These are phyloP conservation scores for Engraulis encrasicolus DNA, from an alignment of 2,113 vertebrate genomes.

Conservation along the genomic window DNA sequence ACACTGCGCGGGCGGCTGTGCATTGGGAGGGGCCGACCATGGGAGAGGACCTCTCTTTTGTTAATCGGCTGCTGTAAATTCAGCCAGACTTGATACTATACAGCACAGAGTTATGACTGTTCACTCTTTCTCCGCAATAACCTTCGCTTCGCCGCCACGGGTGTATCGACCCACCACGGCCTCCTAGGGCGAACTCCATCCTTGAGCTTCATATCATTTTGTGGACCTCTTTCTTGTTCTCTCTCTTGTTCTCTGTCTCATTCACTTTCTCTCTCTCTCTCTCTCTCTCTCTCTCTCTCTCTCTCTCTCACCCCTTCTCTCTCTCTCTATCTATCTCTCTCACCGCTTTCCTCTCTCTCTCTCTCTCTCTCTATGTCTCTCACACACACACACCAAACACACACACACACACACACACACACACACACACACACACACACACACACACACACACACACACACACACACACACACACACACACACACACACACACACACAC, in stretches of 20 bases:
- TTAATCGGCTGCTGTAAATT: not conserved
- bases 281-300: not conserved
- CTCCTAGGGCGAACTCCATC: not conserved
- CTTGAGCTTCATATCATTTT: constrained; percentile 6
- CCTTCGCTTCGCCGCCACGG: too few species aligned
- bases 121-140: not conserved
- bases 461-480: not conserved
- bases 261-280: too few species aligned
- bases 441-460: not conserved
- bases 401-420: not conserved
- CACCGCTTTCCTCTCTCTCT: too few species aligned
- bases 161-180: not conserved
- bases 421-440: not conserved
- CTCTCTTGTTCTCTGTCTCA: not conserved
- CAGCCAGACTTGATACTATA: not conserved
- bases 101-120: not conserved
- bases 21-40: not conserved
- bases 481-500: not conserved
- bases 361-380: too few species aligned
- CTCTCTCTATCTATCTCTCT: too few species aligned
- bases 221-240: not conserved
- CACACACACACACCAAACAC: too few species aligned
- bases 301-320: too few species aligned
- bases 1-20: too few species aligned
- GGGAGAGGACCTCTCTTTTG: not conserved